Evolutionary conservation across 2,113 vertebrate species (phyloP), one percentile per base, ranked within the genome.

Genomic region (Cairina moschata): DNA sequence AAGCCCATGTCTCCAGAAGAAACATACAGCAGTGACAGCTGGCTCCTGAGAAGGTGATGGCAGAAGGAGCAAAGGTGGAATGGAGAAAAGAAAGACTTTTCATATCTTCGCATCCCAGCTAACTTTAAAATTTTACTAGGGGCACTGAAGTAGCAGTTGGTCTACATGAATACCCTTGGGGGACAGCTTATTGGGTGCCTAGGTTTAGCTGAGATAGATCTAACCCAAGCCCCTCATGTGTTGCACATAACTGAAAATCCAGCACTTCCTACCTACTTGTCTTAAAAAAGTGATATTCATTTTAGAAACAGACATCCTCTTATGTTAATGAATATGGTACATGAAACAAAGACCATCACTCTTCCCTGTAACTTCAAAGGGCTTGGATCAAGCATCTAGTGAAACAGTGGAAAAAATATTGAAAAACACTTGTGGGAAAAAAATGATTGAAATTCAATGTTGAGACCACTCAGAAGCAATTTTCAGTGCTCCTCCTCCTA

Each of bases 321-420:
- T 38, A 17, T 52, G 25, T 75, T 88, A 81, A 48, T 81, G 38
- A 78, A 26, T 3, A 5, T 18, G 20, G 26, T 65, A 54, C 15
- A 28, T 79, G 77, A 91, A 65, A 95, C 86, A 86, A 92, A 95
- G 52, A 42, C 81, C 34, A 72, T 78, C 86, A 81, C 38, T 91
- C 69, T 81, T 81, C 60, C 76, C 13, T 54, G 31, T 76, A 50
- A 88, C 66, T 96, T 96, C 92, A 95, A 72, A 91, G 32, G 56
- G 22, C 26, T 88, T 78, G 63, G 52, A 88, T 75, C 83, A 91
- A 93, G 38, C 5, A 2, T 31, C 15, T 40, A 73, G 32, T 42
- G 34, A 83, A 94, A 90, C 29, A 22, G 44, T 1, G 18, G 48
- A 72, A 88, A 83, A 95, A 78, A 36, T 3, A 86, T 58, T 92